Conservation (phyloP, 2,797 vertebrate species). For the Catostomus latipinnis region DNA sequence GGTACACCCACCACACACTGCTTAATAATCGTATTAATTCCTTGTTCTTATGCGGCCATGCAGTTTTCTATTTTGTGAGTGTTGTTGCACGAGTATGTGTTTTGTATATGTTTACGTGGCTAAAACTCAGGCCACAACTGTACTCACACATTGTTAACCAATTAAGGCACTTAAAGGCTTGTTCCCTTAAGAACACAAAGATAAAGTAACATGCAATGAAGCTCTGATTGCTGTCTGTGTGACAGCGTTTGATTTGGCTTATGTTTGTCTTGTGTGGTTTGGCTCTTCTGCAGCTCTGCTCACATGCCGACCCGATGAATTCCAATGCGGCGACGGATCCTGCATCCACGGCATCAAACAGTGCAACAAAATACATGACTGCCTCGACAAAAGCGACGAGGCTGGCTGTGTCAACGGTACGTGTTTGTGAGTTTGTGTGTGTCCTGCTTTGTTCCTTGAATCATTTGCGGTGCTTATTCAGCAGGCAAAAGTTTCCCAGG, state of each 20-base stretch:
- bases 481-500: conserved; percentile 17
- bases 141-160: too few relatives aligned
- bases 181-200: background rate
- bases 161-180: background rate
- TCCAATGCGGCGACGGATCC: conserved; percentile 91
- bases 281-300: conserved; percentile 77
- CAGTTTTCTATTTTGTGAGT: background rate
- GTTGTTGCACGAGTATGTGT: too few relatives aligned
- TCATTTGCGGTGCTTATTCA: conserved; percentile 28
- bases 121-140: too few relatives aligned
- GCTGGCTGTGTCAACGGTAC: conserved; percentile 90
- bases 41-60: conserved; percentile 22
- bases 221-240: conserved; percentile 30
- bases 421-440: conserved; percentile 56
- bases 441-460: conserved; percentile 11
- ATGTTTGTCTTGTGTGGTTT: conserved; percentile 29
- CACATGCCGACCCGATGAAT: conserved; percentile 91
- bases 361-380: conserved; percentile 91
- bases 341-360: conserved; percentile 92
- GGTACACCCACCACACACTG: background rate
- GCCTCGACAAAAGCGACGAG: conserved; percentile 90
- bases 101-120: too few relatives aligned
- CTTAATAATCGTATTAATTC: conserved; percentile 32
- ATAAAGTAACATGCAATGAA: background rate
- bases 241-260: conserved; percentile 9